Base-by-base conservation (phyloP, 2,888 invertebrate genomes). In the Dioctria rufipes region DNA sequence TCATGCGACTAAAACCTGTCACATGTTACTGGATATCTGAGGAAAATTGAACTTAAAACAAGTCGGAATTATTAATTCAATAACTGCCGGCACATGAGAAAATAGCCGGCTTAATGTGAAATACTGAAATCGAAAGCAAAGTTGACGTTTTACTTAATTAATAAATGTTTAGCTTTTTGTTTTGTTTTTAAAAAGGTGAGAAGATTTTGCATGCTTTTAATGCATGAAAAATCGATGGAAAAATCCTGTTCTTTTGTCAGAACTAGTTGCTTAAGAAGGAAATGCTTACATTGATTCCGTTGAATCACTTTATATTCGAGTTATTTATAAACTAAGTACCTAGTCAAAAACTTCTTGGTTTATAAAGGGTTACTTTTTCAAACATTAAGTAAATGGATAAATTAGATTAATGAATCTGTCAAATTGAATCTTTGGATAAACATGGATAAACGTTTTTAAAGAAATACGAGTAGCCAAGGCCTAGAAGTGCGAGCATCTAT, bases 1-100 rank as follows among this genome's bases (percentile, higher is more conserved):
- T n/a, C 58, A 58, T 58, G 58, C 58, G 25, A 58, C 25, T 58
- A 58, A 58, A 58, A 58, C 25, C 58, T 58, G 58, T 58, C 58
- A 46, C 8, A 5, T 11, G 2, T n/a, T 25, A 11, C 25, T 58
- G 58, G 25, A 13, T 5, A 58, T 58, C 8, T 58, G 25, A 58
- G 11, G 58, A 13, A 58, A 58, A 13, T 13, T 13, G 11, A 58
- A 8, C 58, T 11, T 11, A 58, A 4, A 13, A 58, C 11, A 58
- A n/a, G 58, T 58, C 11, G 11, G n/a, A 58, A n/a, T 58, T 58
- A 58, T 58, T 58, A 46, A 58, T 58, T 58, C n/a, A 58, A 13
- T 58, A 11, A 13, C 11, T 58, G n/a, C 58, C 58, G 25, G 58
- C 11, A 25, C 25, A 58, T 58, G 25, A 13, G 11, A 13, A 58